These are phyloP conservation scores for Trinorchestia longiramus DNA, from an alignment of 1,140 invertebrate genomes.

Conservation along the genomic window DNA sequence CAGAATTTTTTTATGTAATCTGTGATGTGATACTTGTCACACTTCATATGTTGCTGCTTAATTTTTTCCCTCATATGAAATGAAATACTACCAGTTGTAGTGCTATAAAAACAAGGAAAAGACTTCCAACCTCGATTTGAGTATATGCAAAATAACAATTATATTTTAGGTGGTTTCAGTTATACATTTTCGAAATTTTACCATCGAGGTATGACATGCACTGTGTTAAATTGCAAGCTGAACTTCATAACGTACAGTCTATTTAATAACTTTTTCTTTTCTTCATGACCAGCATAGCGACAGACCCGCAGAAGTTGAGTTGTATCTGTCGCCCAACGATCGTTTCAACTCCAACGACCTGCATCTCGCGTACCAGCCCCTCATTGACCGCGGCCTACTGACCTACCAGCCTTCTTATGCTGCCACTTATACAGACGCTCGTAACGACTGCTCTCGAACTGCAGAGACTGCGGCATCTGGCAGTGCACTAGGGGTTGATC, in stretches of 20 bases:
- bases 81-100: too few relatives aligned
- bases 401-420: not conserved
- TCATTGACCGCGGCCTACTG: slow-evolving; percentile 10
- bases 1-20: not conserved
- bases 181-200: too few relatives aligned
- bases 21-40: not conserved
- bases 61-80: too few relatives aligned
- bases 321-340: not conserved
- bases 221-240: too few relatives aligned
- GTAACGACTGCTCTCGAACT: not conserved
- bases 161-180: too few relatives aligned
- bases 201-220: too few relatives aligned
- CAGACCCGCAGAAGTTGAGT: not conserved
- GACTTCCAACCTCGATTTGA: too few relatives aligned
- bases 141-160: too few relatives aligned
- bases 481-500: not conserved
- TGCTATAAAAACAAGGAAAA: too few relatives aligned
- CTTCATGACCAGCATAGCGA: not conserved
- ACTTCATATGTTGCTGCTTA: too few relatives aligned
- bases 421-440: not conserved
- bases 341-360: not conserved
- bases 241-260: not conserved
- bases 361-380: slow-evolving; percentile 9
- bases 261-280: not conserved
- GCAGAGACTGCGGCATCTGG: not conserved